phyloP scores from a whole-genome alignment of 2,797 vertebrate species.

The Spea hammondii region DNA sequence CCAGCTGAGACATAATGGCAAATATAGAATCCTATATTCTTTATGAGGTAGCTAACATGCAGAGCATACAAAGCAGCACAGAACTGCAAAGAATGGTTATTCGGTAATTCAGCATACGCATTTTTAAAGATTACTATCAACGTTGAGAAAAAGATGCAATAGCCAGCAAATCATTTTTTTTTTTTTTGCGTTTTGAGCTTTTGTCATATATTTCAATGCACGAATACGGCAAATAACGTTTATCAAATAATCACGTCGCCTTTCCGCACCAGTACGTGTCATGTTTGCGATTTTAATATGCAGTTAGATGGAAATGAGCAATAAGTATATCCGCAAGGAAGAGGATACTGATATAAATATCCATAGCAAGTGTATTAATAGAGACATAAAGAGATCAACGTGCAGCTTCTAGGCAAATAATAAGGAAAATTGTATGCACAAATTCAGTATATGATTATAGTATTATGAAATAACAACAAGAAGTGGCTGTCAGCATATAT shows the following conservation, averaged over 20 bases:
- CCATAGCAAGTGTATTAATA: slow-evolving; percentile 32
- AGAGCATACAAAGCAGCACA: slow-evolving; percentile 15
- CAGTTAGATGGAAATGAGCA: slow-evolving; percentile 37
- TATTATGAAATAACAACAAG: no score
- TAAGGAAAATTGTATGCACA: not conserved
- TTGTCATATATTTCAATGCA: not conserved
- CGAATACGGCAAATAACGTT: not conserved
- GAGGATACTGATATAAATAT: slow-evolving; percentile 21
- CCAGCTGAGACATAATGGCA: slow-evolving; percentile 33
- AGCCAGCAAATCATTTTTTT: not conserved
- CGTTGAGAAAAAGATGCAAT: slow-evolving; percentile 18
- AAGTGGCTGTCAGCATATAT: no score
- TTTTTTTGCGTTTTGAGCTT: slow-evolving; percentile 15
- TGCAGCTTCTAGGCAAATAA: slow-evolving; percentile 36
- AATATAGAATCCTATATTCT: slow-evolving; percentile 25
- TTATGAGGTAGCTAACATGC: slow-evolving; percentile 25
- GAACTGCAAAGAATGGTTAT: slow-evolving; percentile 22
- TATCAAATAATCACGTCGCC: not conserved
- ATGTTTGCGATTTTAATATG: slow-evolving; percentile 28
- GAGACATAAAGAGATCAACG: slow-evolving; percentile 29
- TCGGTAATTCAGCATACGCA: slow-evolving; percentile 28
- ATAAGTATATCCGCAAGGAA: slow-evolving; percentile 23
- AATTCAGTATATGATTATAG: not conserved
- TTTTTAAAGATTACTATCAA: slow-evolving; percentile 25
- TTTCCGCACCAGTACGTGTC: slow-evolving; percentile 15